phyloP scores from a whole-genome alignment of 2,113 vertebrate genomes.

The Petrocephalus zakoni region DNA sequence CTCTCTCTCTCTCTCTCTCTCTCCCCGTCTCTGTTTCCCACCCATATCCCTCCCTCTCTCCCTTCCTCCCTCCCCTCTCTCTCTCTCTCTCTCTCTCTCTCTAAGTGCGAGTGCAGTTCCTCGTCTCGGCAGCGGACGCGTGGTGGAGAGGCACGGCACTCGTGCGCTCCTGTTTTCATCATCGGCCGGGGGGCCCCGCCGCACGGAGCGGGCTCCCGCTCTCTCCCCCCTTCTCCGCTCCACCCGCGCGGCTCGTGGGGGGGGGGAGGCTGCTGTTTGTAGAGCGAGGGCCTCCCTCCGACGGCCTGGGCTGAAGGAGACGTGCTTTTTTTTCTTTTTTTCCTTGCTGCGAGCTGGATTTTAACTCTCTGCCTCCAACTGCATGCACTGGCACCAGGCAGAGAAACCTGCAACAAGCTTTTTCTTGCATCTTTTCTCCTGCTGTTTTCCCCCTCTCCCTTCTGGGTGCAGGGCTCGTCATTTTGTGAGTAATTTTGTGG shows the following conservation, averaged over 20 bases:
- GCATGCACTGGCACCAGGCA: conserved; percentile 42
- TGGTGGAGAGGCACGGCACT: conserved; percentile 57
- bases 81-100: conserved; percentile 36
- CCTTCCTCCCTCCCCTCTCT: not conserved
- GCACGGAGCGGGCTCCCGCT: conserved; percentile 44
- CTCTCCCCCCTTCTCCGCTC: conserved; percentile 46
- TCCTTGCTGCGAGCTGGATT: conserved; percentile 67
- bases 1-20: conserved; percentile 27
- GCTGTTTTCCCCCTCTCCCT: not conserved
- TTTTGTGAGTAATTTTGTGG: conserved; percentile 8
- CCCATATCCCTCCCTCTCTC: not conserved
- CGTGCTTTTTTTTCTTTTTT: conserved; percentile 55
- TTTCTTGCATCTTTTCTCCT: not conserved
- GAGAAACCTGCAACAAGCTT: conserved; percentile 51
- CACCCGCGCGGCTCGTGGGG: conserved; percentile 63
- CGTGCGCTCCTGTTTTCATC: conserved; percentile 74
- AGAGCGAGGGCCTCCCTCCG: conserved; percentile 77
- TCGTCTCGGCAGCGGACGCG: conserved; percentile 29
- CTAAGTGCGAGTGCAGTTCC: conserved; percentile 34
- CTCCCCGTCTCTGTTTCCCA: not conserved
- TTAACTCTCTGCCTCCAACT: conserved; percentile 64
- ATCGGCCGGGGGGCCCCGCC: conserved; percentile 64
- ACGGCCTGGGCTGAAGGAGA: conserved; percentile 70
- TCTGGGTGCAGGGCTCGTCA: not conserved
- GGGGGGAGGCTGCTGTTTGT: conserved; percentile 62